Evolutionary conservation across 2,888 invertebrate species (phyloP).

Genomic region (Muscina levida): DNA sequence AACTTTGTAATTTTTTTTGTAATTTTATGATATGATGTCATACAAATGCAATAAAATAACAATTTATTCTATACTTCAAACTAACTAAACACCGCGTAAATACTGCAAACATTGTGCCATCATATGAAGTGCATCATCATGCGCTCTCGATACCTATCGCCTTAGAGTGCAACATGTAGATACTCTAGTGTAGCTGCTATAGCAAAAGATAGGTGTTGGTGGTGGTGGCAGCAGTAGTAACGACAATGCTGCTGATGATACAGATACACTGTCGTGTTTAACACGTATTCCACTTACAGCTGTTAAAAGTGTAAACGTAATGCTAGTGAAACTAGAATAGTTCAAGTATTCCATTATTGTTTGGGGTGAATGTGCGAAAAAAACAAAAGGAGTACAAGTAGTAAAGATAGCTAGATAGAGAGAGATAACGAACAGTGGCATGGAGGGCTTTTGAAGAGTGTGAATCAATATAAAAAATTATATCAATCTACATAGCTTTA

Average conservation of each 20-base stretch:
- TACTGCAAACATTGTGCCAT: neutral
- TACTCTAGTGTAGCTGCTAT: too few species aligned
- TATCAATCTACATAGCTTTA: too few species aligned
- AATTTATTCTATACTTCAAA: slow-evolving; percentile 55
- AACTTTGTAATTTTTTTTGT: slow-evolving; percentile 32
- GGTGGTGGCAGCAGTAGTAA: too few species aligned
- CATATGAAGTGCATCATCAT: neutral
- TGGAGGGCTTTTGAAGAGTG: too few species aligned
- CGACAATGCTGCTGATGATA: too few species aligned
- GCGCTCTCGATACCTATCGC: too few species aligned
- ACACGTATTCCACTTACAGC: slow-evolving; percentile 24
- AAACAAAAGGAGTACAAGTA: neutral
- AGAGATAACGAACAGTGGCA: too few species aligned
- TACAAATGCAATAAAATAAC: slow-evolving; percentile 57
- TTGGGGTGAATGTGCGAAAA: neutral
- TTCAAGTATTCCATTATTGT: slow-evolving; percentile 50
- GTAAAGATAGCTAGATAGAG: neutral
- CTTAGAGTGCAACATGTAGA: too few species aligned
- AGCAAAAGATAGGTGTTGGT: too few species aligned
- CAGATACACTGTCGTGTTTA: too few species aligned
- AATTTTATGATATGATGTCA: slow-evolving; percentile 58
- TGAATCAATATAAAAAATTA: too few species aligned
- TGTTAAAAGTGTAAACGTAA: slow-evolving; percentile 1
- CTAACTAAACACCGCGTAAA: slow-evolving; percentile 41
- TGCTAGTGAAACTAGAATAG: slow-evolving; percentile 25